Conservation (phyloP, 2,797 vertebrate species). For the Caiman crocodilus region DNA sequence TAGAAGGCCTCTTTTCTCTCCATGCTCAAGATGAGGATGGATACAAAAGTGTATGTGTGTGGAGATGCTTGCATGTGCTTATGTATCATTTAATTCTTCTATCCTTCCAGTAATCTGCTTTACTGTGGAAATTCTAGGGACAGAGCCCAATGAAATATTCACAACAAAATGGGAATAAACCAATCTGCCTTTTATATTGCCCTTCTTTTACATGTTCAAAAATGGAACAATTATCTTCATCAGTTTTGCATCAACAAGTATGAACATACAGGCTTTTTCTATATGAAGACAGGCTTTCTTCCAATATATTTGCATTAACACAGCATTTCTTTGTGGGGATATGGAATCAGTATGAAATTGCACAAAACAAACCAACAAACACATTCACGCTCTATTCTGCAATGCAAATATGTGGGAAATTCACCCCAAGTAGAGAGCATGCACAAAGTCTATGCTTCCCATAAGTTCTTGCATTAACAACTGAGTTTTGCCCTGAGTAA, state of each 20-base stretch:
- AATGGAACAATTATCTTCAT: not conserved
- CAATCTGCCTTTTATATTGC: not conserved
- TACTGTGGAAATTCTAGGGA: not conserved
- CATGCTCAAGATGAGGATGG: not conserved
- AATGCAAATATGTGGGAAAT: rapidly evolving
- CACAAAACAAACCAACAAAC: rapidly evolving
- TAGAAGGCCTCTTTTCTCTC: not conserved
- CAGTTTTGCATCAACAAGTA: not conserved
- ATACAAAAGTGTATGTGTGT: not conserved
- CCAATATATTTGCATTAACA: not conserved
- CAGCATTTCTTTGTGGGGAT: rapidly evolving
- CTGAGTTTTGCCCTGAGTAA: not conserved
- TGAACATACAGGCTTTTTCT: not conserved
- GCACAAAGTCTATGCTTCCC: rapidly evolving
- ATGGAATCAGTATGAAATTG: not conserved
- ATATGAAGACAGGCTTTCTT: not conserved
- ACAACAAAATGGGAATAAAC: no score
- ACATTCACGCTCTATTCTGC: rapidly evolving
- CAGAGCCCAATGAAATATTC: not conserved
- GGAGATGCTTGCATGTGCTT: not conserved
- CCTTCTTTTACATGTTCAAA: not conserved
- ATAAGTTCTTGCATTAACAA: rapidly evolving
- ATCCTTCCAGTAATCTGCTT: not conserved
- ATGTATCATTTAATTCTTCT: not conserved
- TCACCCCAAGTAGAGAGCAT: rapidly evolving